A percentile compares a stretch with the other conserved stretches of the same genome.
Evolutionary conservation across 2,888 invertebrate species (phyloP).

Genomic region (Taphrorychus bicolor): DNA sequence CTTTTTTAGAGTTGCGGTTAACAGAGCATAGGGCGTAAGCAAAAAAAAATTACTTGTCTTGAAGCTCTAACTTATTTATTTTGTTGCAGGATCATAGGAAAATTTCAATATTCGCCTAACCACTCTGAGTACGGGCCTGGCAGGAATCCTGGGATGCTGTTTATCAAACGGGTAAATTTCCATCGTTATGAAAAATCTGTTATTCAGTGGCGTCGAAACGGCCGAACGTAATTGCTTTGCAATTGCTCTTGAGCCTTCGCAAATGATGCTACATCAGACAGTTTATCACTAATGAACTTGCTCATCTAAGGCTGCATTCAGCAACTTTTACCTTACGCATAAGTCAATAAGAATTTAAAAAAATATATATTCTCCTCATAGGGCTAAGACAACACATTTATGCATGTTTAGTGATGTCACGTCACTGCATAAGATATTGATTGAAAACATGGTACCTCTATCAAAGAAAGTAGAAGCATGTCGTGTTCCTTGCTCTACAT

Average conservation of each 20-base stretch:
- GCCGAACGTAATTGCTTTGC: not conserved
- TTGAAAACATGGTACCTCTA: not conserved
- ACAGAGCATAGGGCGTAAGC: no score
- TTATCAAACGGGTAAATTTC: constrained; percentile 20
- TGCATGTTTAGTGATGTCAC: not conserved
- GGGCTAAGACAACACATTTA: no score
- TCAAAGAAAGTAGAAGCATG: constrained; percentile 57
- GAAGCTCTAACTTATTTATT: no score
- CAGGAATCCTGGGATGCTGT: constrained; percentile 1
- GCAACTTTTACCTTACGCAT: not conserved
- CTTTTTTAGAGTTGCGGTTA: no score
- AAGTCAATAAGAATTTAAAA: no score
- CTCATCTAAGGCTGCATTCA: not conserved
- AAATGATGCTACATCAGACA: no score
- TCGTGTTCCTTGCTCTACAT: constrained; percentile 52
- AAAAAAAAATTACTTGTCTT: no score
- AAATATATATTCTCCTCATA: no score
- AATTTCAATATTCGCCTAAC: not conserved
- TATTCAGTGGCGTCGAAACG: constrained; percentile 11
- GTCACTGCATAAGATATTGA: constrained; percentile 13
- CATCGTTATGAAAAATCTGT: constrained; percentile 12
- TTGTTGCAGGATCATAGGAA: not conserved
- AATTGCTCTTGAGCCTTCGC: not conserved
- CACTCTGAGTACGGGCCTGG: constrained; percentile 20
- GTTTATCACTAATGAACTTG: no score